Evolutionary conservation across 64 coral and sea anemone species (phyloP).

Genomic region (Montipora capricornis): DNA sequence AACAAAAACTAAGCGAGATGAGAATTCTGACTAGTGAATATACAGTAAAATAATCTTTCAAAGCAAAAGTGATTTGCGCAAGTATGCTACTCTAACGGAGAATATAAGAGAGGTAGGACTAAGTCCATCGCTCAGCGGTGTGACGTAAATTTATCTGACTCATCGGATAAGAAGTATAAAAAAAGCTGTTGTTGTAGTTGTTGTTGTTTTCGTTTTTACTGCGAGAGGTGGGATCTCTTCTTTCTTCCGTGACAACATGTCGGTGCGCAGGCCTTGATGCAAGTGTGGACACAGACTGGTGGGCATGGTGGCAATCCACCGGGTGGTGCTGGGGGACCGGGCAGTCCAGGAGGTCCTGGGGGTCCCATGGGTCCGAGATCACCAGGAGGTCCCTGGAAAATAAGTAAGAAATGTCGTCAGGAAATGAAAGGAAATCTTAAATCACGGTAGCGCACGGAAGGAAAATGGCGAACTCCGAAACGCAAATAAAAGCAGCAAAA

Average conservation of each 20-base stretch:
- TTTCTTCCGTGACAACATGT: slow-evolving; percentile 87
- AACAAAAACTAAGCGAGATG: slow-evolving; percentile 61
- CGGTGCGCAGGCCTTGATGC: slow-evolving; percentile 97
- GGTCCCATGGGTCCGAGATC: slow-evolving; percentile 97
- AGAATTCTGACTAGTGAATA: slow-evolving; percentile 6
- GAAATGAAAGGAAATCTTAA: background rate
- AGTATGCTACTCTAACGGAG: background rate
- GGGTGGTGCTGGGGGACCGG: slow-evolving; percentile 95
- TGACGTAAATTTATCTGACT: slow-evolving; percentile 9
- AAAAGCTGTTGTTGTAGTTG: slow-evolving; percentile 14
- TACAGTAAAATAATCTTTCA: slow-evolving; percentile 35
- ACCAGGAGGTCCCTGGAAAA: slow-evolving; percentile 85
- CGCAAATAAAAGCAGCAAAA: too few relatives aligned
- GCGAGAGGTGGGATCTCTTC: slow-evolving; percentile 85
- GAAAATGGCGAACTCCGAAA: too few relatives aligned
- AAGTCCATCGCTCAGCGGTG: slow-evolving; percentile 36
- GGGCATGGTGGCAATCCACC: slow-evolving; percentile 97
- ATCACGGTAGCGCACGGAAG: background rate
- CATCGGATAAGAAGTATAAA: slow-evolving; percentile 49
- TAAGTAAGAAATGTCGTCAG: background rate
- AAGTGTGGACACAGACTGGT: slow-evolving; percentile 96
- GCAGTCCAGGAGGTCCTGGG: slow-evolving; percentile 83
- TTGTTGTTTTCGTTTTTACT: slow-evolving; percentile 37
- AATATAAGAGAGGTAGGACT: background rate
- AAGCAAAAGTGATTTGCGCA: background rate